Evolutionary conservation across 2,888 invertebrate genomes (phyloP).

Genomic region (Apodemia hepburni): DNA sequence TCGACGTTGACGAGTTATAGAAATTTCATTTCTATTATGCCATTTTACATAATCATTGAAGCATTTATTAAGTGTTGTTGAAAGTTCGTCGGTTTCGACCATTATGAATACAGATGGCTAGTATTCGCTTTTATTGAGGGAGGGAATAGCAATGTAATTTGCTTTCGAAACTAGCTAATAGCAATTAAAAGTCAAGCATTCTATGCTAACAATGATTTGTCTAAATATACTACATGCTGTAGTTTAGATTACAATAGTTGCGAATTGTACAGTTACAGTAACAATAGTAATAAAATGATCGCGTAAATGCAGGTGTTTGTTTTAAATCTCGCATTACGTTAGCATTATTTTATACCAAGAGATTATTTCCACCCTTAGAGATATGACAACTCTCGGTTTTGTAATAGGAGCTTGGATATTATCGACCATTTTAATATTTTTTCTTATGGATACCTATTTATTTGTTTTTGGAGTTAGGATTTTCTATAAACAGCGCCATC

Average conservation of each 20-base stretch:
- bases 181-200: conserved; percentile 35
- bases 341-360: background rate
- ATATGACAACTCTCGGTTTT: too few relatives aligned
- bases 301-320: too few relatives aligned
- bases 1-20: background rate
- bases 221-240: background rate
- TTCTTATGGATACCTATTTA: too few relatives aligned
- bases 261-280: too few relatives aligned
- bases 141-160: conserved; percentile 36
- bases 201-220: conserved; percentile 6
- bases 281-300: too few relatives aligned
- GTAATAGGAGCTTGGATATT: too few relatives aligned
- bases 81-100: conserved; percentile 16
- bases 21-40: background rate
- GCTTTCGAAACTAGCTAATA: conserved; percentile 33
- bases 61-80: background rate
- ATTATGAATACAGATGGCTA: conserved; percentile 24
- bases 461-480: too few relatives aligned
- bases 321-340: too few relatives aligned
- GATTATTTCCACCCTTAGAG: background rate
- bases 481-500: too few relatives aligned
- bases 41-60: background rate
- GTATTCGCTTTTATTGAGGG: conserved; percentile 28
- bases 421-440: too few relatives aligned
- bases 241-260: conserved; percentile 14